These are phyloP conservation scores for Drosophila mettleri DNA, from an alignment of 2,888 invertebrate species.

Conservation along the genomic window DNA sequence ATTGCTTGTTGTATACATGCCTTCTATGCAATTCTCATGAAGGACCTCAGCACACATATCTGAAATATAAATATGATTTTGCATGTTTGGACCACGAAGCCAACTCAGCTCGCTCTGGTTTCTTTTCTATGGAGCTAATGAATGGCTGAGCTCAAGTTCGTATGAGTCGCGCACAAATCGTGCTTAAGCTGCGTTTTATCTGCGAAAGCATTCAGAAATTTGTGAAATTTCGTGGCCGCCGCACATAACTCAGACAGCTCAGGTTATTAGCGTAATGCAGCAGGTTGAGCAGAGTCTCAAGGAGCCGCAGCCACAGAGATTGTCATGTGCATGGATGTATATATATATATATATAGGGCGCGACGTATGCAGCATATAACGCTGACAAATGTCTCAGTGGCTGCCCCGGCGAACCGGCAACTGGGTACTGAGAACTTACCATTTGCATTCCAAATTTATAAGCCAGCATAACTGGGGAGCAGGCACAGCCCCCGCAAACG, in stretches of 20 bases:
- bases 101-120: not conserved
- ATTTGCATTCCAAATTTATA: conserved; percentile 80
- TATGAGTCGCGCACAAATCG: conserved; percentile 29
- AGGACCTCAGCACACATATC: not conserved
- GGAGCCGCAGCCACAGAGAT: conserved; percentile 51
- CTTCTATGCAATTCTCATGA: too few species aligned
- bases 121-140: conserved; percentile 51
- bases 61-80: not conserved
- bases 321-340: conserved; percentile 69
- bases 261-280: conserved; percentile 79
- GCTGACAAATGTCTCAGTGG: conserved; percentile 70
- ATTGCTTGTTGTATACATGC: too few species aligned
- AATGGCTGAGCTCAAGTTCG: conserved; percentile 30
- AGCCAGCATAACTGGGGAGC: conserved; percentile 68
- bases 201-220: conserved; percentile 33
- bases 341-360: conserved; percentile 11
- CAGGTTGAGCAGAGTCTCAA: conserved; percentile 12
- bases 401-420: conserved; percentile 44
- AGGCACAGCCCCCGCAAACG: conserved; percentile 25
- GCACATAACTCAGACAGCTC: conserved; percentile 71
- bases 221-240: conserved; percentile 33
- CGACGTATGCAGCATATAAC: conserved; percentile 78
- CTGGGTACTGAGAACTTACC: conserved; percentile 63
- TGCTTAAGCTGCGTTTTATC: conserved; percentile 34
- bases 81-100: too few species aligned